Evolutionary conservation across 2,888 invertebrate species (phyloP).

Genomic region (Leptopilina myrica): DNA sequence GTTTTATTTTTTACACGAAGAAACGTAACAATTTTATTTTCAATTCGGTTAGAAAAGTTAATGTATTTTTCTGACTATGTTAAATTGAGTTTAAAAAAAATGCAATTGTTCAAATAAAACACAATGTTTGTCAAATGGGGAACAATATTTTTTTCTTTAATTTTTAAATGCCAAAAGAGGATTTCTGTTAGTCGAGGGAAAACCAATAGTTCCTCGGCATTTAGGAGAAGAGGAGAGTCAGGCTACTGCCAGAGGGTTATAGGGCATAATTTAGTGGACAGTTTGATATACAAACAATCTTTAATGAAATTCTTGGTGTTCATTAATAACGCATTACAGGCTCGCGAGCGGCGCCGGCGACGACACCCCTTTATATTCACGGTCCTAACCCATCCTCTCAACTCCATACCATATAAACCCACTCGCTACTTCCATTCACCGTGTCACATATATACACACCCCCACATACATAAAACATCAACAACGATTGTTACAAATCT

Average conservation of each 20-base stretch:
- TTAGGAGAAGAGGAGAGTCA: slow-evolving; percentile 68
- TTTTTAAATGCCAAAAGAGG: not conserved
- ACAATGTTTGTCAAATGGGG: too few relatives aligned
- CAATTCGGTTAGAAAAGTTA: too few relatives aligned
- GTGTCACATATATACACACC: slow-evolving; percentile 51
- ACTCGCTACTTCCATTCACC: slow-evolving; percentile 48
- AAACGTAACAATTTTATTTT: too few relatives aligned
- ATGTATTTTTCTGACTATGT: too few relatives aligned
- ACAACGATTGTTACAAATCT: slow-evolving; percentile 61
- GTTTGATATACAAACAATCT: slow-evolving; percentile 82
- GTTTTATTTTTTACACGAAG: too few relatives aligned
- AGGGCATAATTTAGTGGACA: slow-evolving; percentile 80
- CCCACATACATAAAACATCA: slow-evolving; percentile 52
- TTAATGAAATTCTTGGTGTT: slow-evolving; percentile 84
- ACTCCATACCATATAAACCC: not conserved
- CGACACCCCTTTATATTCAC: slow-evolving; percentile 59
- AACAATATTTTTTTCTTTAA: not conserved
- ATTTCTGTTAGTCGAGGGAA: slow-evolving; percentile 44
- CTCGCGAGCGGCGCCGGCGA: slow-evolving; percentile 65
- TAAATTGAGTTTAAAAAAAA: too few relatives aligned
- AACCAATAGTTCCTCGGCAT: slow-evolving; percentile 73
- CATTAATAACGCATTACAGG: slow-evolving; percentile 82
- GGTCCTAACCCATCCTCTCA: slow-evolving; percentile 46
- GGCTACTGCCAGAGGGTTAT: slow-evolving; percentile 66
- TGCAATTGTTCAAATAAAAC: too few relatives aligned